Base-by-base conservation (phyloP, 2,888 invertebrate genomes). In the Caenorhabditis sp. region DNA sequence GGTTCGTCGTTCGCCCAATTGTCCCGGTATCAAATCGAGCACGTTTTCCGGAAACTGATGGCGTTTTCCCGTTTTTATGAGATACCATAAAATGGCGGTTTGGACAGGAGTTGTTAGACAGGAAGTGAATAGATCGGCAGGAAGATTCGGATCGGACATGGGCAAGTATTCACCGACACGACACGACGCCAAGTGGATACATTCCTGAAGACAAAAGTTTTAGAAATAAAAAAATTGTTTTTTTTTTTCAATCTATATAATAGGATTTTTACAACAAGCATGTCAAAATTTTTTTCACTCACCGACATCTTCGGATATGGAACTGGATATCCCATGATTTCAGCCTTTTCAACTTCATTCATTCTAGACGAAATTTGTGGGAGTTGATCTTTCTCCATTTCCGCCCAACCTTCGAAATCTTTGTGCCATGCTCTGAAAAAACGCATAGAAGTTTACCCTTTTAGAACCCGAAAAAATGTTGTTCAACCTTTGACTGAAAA, bases 61-160 rank as follows among this genome's bases (percentile, higher is more conserved):
- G 20, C 81, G 78, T 50, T 78, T 69, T 17, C 80, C 79, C 12
- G 81, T 80, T 59, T 80, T 79, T n/a, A 87, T 77, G 54, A 83
- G 61, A 67, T 80, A 85, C 82, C 83, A 85, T 4, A 85, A 69
- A 7, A 88, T 66, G 21, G 85, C 84, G 7, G 83, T 95, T 91
- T 94, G 95, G 85, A 99, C 96, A 54, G 99, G 99, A 65, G 97
- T 97, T 64, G 97, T 99, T 85, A 99, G 92, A 90, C 99, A 99
- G 17, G 96, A 92, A 31, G 99, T 97, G 90, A 99, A 99, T 84
- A 99, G 91, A 88, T 93, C 99, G 1, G 97, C 97, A 4, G 99
- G 99, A 87, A 99, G 91, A 89, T 96, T 95, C 0, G 97, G 94
- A 90, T 95, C 94, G 2, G 68, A 63, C 95, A 95, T 95, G 20